These are phyloP conservation scores for Cotesia congregata DNA, from an alignment of 2,888 invertebrate species.

Conservation along the genomic window DNA sequence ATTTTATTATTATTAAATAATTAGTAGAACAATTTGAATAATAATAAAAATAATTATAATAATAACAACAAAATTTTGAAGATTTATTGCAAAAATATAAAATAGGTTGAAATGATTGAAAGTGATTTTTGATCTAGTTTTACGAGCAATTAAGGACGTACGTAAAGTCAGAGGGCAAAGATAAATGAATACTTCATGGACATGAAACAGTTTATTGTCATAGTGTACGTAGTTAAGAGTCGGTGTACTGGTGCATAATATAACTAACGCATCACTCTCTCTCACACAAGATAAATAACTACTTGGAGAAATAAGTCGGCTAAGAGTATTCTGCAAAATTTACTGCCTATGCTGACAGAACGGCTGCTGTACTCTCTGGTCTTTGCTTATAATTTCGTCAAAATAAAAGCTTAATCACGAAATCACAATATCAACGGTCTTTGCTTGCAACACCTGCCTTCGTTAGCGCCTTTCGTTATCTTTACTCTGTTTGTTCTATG, in stretches of 20 bases:
- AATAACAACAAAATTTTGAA: constrained; percentile 1
- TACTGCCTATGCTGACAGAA: constrained; percentile 18
- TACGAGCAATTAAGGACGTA: constrained; percentile 25
- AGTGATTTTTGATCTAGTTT: constrained; percentile 25
- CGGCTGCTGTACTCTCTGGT: constrained; percentile 8
- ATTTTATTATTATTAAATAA: no score
- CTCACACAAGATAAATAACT: constrained; percentile 17
- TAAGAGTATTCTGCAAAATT: constrained; percentile 16
- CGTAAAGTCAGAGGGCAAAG: constrained; percentile 10
- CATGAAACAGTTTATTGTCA: not conserved
- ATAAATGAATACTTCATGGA: constrained; percentile 18
- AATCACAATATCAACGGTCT: not conserved
- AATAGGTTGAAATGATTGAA: constrained; percentile 7
- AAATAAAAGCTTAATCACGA: not conserved
- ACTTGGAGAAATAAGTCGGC: constrained; percentile 14
- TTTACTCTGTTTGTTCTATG: not conserved
- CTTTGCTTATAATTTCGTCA: not conserved
- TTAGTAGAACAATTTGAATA: no score
- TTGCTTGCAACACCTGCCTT: not conserved
- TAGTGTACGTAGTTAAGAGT: not conserved
- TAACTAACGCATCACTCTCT: not conserved
- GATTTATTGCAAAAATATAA: not conserved
- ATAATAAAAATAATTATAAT: not conserved
- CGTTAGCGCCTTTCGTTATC: not conserved
- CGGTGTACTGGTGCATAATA: not conserved